Conservation (phyloP, 2,888 invertebrate genomes). For the Labia minor region DNA sequence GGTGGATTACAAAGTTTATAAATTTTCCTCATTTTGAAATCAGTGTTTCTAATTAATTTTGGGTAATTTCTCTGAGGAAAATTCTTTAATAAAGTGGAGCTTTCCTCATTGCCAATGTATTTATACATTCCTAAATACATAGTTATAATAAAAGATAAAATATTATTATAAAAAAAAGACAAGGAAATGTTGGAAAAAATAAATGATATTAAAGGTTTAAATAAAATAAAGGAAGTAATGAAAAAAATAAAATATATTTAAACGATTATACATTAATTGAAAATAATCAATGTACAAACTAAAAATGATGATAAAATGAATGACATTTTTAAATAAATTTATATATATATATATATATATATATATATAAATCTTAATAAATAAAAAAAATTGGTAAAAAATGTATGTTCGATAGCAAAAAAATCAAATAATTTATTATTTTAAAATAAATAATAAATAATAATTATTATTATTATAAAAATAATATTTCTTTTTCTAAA, state of each 20-base stretch:
- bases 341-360: no score
- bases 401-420: no score
- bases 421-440: no score
- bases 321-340: no score
- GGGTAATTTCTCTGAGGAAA: conserved; percentile 40
- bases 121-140: conserved; percentile 59
- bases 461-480: no score
- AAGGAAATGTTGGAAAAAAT: not conserved
- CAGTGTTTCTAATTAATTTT: conserved; percentile 45
- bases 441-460: no score
- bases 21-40: conserved; percentile 52
- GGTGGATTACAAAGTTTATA: conserved; percentile 63
- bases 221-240: conserved; percentile 21
- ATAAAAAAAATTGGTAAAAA: no score
- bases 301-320: no score
- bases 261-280: not conserved
- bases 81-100: conserved; percentile 35
- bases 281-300: no score
- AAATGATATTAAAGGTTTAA: not conserved
- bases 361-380: no score
- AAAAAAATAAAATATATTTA: conserved; percentile 7
- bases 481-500: no score
- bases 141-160: not conserved
- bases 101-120: conserved; percentile 53
- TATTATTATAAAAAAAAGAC: not conserved